Conservation (phyloP, 1,140 invertebrate genomes). For the Cyphomyrmex costatus region DNA sequence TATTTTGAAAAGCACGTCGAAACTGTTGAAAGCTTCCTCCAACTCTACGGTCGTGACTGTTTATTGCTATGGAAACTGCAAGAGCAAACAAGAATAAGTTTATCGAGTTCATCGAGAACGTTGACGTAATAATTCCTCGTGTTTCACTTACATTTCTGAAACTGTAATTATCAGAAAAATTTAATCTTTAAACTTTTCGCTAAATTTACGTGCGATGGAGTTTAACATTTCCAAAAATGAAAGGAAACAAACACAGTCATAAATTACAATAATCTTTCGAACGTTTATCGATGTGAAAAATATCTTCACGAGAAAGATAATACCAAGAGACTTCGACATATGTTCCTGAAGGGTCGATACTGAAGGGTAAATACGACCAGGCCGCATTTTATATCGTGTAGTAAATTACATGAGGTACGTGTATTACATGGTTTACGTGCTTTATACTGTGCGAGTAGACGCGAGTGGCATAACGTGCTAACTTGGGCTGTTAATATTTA, state of each 20-base stretch:
- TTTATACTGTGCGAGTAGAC: slow-evolving; percentile 29
- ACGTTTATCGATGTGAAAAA: slow-evolving; percentile 11
- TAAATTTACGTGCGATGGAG: neutral
- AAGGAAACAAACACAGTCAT: neutral
- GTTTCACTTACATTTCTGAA: neutral
- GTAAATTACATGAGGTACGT: slow-evolving; percentile 20
- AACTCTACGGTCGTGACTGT: neutral
- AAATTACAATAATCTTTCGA: slow-evolving; percentile 1
- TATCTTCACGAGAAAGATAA: neutral
- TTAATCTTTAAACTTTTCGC: neutral
- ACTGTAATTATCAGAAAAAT: neutral
- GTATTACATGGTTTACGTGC: slow-evolving; percentile 21
- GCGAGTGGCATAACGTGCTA: slow-evolving; percentile 32
- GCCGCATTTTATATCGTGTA: slow-evolving; percentile 1
- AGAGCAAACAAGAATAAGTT: neutral
- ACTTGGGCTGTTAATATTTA: slow-evolving; percentile 62
- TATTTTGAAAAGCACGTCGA: neutral
- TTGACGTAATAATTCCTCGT: neutral
- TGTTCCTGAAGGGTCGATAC: slow-evolving; percentile 7
- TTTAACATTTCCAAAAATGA: neutral
- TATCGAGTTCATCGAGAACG: neutral
- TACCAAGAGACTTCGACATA: slow-evolving; percentile 2
- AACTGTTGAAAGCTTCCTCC: neutral
- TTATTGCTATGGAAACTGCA: slow-evolving; percentile 2
- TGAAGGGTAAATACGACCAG: slow-evolving; percentile 24